Evolutionary conservation across 2,797 vertebrate genomes (phyloP).

Genomic region (Falco cherrug): DNA sequence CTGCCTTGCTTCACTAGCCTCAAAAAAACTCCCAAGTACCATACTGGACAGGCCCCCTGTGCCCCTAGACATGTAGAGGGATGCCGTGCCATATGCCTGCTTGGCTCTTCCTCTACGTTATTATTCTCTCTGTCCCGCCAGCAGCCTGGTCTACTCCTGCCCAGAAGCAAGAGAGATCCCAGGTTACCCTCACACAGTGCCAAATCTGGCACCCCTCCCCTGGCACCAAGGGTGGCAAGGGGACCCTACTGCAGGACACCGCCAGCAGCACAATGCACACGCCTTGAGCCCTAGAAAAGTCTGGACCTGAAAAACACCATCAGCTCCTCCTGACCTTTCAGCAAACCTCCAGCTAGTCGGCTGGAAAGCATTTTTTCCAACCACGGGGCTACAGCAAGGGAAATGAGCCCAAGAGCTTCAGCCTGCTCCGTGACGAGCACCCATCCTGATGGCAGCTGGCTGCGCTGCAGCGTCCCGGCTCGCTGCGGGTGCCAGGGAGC

Average conservation of each 20-base stretch:
- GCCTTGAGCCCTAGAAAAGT: neutral
- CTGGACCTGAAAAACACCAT: neutral
- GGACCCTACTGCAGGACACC: neutral
- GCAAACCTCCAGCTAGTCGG: neutral
- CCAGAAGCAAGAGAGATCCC: neutral
- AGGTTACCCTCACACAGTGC: neutral
- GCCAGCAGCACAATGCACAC: neutral
- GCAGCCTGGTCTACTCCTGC: neutral
- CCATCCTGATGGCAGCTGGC: neutral
- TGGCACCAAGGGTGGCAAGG: neutral
- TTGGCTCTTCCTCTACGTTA: accelerated
- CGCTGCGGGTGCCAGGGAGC: neutral
- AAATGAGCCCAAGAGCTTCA: accelerated
- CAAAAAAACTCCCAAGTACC: neutral
- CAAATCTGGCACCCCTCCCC: neutral
- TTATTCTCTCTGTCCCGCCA: neutral
- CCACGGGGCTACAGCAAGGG: neutral
- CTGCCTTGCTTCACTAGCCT: neutral
- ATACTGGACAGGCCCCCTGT: neutral
- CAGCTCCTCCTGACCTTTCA: conserved; percentile 10
- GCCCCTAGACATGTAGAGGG: neutral
- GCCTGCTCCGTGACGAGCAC: neutral
- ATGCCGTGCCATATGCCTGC: neutral
- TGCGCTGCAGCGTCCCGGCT: accelerated
- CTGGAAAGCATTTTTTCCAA: conserved; percentile 52